These are phyloP conservation scores for Oreotrochilus melanogaster DNA, from an alignment of 2,113 vertebrate genomes.

Conservation along the genomic window DNA sequence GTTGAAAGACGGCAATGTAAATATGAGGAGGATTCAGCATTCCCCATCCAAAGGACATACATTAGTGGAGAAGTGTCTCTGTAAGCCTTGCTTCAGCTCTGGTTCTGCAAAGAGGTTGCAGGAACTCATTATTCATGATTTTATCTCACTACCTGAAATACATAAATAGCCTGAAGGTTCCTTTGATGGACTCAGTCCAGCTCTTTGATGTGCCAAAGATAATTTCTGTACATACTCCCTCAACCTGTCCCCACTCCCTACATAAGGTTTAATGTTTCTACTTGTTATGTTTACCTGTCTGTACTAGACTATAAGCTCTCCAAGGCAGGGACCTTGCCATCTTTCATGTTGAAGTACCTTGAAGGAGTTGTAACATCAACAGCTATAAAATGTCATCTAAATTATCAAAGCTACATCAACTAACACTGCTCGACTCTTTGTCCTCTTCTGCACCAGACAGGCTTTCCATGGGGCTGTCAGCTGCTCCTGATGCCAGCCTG, in stretches of 20 bases:
- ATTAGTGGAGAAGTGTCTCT: background rate
- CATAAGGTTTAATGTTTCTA: constrained; percentile 70
- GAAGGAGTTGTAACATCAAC: constrained; percentile 40
- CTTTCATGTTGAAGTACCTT: constrained; percentile 39
- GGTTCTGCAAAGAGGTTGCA: constrained; percentile 56
- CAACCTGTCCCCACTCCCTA: constrained; percentile 74
- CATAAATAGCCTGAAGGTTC: constrained; percentile 69
- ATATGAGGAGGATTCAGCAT: background rate
- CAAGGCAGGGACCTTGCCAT: constrained; percentile 27
- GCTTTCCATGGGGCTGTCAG: background rate
- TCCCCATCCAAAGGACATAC: background rate
- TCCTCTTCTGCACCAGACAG: background rate
- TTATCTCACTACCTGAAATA: constrained; percentile 71
- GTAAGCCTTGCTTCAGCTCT: background rate
- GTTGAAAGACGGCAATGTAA: background rate
- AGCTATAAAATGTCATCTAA: constrained; percentile 44
- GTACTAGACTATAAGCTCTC: constrained; percentile 55
- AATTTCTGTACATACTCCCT: constrained; percentile 69
- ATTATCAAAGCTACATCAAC: background rate
- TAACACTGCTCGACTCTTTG: background rate
- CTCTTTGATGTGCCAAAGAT: constrained; percentile 75
- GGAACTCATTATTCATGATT: constrained; percentile 69
- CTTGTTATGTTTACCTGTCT: constrained; percentile 71
- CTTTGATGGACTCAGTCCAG: constrained; percentile 68
- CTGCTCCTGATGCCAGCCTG: background rate